Percentiles rank a stretch among this genome's conserved stretches.
phyloP scores from a whole-genome alignment of 64 coral and sea anemone genomes.

The Pocillopora damicornis region DNA sequence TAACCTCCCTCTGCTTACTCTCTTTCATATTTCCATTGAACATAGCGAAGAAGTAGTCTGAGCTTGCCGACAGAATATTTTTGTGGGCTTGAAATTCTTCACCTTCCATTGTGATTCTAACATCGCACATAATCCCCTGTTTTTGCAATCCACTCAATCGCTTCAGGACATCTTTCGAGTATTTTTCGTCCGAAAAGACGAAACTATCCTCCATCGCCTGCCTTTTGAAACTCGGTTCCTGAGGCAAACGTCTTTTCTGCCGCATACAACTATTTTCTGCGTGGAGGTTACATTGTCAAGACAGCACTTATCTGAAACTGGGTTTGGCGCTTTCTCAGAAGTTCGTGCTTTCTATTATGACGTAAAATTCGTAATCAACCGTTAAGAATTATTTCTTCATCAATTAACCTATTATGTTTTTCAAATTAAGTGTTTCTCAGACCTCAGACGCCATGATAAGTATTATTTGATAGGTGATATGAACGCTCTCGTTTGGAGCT shows the following conservation, averaged over 20 bases:
- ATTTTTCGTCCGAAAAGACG: conserved; percentile 87
- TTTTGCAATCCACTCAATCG: conserved; percentile 80
- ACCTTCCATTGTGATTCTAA: conserved; percentile 81
- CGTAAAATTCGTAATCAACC: conserved; percentile 32
- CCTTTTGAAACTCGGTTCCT: conserved; percentile 16
- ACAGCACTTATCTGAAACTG: neutral
- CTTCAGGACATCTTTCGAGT: conserved; percentile 83
- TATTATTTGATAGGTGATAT: too few relatives aligned
- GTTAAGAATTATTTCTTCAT: neutral
- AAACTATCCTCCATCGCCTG: conserved; percentile 62
- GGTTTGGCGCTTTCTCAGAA: neutral
- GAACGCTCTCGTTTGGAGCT: too few relatives aligned
- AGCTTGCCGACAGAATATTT: conserved; percentile 94
- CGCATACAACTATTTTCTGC: conserved; percentile 15
- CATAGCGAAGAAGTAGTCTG: conserved; percentile 99
- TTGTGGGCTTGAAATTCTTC: conserved; percentile 79
- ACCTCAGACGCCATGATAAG: too few relatives aligned
- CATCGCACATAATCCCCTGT: conserved; percentile 94
- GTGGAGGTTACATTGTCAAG: conserved; percentile 10
- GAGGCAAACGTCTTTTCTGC: conserved; percentile 14
- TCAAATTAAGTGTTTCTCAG: neutral
- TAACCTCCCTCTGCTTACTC: conserved; percentile 70
- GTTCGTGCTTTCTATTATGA: conserved; percentile 5
- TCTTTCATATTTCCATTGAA: conserved; percentile 99
- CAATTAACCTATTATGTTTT: neutral